phyloP scores from a whole-genome alignment of 2,797 vertebrate species.

The Bryconaethiops microstoma region DNA sequence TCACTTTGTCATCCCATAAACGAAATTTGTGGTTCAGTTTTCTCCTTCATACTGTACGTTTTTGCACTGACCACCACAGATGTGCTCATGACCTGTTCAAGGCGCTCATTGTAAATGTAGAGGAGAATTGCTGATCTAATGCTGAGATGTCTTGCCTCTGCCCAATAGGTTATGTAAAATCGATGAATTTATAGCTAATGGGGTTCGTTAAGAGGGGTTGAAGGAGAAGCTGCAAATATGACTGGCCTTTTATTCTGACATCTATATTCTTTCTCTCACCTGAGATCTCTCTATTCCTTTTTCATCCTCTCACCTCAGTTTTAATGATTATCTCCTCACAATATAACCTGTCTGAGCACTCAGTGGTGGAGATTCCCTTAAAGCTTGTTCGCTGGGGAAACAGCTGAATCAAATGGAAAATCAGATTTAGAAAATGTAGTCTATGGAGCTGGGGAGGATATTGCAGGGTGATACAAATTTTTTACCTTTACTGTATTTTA shows the following conservation, averaged over 20 bases:
- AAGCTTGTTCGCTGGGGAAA: constrained; percentile 13
- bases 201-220: constrained; percentile 60
- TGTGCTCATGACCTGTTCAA: constrained; percentile 10
- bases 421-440: not conserved
- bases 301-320: constrained; percentile 32
- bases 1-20: not conserved
- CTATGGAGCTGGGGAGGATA: not conserved
- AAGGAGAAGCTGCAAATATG: constrained; percentile 58
- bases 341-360: constrained; percentile 31
- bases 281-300: not conserved
- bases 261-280: constrained; percentile 58
- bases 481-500: not conserved
- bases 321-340: constrained; percentile 35
- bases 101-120: constrained; percentile 23
- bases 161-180: constrained; percentile 64
- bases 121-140: constrained; percentile 50
- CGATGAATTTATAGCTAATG: constrained; percentile 66
- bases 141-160: constrained; percentile 49
- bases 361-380: not conserved
- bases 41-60: constrained; percentile 7
- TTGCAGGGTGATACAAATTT: not conserved
- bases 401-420: not conserved
- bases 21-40: not conserved
- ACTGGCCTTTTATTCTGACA: constrained; percentile 66
- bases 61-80: not conserved